phyloP scores from a whole-genome alignment of 2,797 vertebrate genomes.

The Rhinichthys osculus region DNA sequence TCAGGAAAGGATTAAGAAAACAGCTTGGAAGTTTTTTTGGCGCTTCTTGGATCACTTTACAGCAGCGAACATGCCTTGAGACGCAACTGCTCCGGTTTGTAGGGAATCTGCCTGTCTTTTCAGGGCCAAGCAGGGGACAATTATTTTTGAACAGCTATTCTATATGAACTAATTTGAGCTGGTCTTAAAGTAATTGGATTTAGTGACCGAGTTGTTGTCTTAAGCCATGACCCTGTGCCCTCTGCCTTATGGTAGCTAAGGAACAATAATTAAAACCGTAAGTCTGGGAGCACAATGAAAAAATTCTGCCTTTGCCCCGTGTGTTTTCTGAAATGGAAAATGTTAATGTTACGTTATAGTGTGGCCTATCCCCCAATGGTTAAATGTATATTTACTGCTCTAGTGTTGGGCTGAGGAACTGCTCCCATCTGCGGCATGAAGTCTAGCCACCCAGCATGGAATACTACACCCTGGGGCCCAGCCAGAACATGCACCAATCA shows the following conservation, averaged over 20 bases:
- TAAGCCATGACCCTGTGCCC: conserved; percentile 48
- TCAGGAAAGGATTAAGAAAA: conserved; percentile 59
- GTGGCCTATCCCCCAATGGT: conserved; percentile 41
- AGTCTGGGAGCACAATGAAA: conserved; percentile 4
- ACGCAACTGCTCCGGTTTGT: conserved; percentile 76
- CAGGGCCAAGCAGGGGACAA: conserved; percentile 68
- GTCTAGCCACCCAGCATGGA: conserved; percentile 50
- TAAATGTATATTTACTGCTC: conserved; percentile 60
- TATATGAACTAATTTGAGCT: conserved; percentile 61
- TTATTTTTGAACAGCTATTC: conserved; percentile 67
- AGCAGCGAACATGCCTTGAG: conserved; percentile 69
- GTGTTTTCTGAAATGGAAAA: conserved; percentile 52
- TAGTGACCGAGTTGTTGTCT: conserved; percentile 36
- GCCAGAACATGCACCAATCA: conserved; percentile 58
- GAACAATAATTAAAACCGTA: conserved; percentile 29
- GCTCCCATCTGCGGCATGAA: conserved; percentile 39
- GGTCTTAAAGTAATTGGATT: conserved; percentile 66
- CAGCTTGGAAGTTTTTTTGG: conserved; percentile 71
- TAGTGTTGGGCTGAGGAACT: conserved; percentile 31
- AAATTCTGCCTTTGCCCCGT: conserved; percentile 2
- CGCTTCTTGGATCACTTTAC: conserved; percentile 77
- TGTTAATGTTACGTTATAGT: conserved; percentile 49
- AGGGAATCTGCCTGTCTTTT: conserved; percentile 70
- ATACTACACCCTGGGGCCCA: conserved; percentile 58
- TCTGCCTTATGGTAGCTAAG: conserved; percentile 27